Conservation (phyloP, 2,888 invertebrate species). For the Tiphia femorata region DNA sequence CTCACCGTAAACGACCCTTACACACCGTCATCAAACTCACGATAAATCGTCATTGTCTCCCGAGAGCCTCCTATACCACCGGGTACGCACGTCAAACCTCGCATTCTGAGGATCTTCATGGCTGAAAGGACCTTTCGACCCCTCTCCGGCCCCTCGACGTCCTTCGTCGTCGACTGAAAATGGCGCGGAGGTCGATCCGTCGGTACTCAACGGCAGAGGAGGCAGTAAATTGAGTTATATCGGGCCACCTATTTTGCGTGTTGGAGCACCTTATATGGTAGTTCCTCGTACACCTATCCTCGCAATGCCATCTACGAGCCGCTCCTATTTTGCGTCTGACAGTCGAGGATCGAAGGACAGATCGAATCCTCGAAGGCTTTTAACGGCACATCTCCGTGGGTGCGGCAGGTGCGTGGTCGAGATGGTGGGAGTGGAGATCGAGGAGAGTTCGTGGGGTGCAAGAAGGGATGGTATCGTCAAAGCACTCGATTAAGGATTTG, state of each 20-base stretch:
- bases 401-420: not conserved
- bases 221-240: conserved; percentile 1
- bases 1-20: no score
- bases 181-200: not conserved
- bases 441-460: conserved; percentile 23
- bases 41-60: no score
- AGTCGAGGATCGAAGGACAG: conserved; percentile 17
- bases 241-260: not conserved
- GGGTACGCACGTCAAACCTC: no score
- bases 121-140: not conserved
- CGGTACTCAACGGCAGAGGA: conserved; percentile 5
- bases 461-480: conserved; percentile 28
- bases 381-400: not conserved
- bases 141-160: no score
- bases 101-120: no score
- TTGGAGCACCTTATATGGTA: not conserved
- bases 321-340: conserved; percentile 24
- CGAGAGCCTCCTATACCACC: no score
- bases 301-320: not conserved
- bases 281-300: not conserved
- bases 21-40: no score
- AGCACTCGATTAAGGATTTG: conserved; percentile 45
- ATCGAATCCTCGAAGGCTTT: conserved; percentile 20
- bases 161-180: not conserved
- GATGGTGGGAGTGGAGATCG: not conserved